phyloP scores from a whole-genome alignment of 2,888 invertebrate species.

The Gortyna flavago region DNA sequence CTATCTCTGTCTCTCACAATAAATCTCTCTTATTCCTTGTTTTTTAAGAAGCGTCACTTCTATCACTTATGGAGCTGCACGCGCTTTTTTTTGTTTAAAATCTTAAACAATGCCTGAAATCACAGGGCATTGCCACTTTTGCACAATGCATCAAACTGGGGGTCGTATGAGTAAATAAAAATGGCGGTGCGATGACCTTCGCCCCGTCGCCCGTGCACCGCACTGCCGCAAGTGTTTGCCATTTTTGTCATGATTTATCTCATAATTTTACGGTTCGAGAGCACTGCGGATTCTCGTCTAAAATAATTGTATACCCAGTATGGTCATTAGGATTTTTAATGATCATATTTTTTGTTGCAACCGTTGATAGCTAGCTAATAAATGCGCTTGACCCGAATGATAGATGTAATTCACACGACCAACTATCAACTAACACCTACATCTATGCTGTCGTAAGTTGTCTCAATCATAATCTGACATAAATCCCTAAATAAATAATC shows the following conservation, averaged over 20 bases:
- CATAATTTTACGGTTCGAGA: slow-evolving; percentile 59
- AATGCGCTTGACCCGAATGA: slow-evolving; percentile 43
- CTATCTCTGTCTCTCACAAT: not conserved
- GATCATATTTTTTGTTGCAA: slow-evolving; percentile 41
- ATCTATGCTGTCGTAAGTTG: not conserved
- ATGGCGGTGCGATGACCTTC: slow-evolving; percentile 65
- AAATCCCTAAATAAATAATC: slow-evolving; percentile 45
- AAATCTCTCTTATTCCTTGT: not conserved
- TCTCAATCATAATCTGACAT: slow-evolving; percentile 42
- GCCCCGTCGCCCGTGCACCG: slow-evolving; percentile 63
- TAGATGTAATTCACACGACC: slow-evolving; percentile 32
- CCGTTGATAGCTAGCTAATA: slow-evolving; percentile 28
- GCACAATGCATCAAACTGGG: slow-evolving; percentile 51
- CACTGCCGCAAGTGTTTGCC: slow-evolving; percentile 60
- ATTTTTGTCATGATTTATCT: slow-evolving; percentile 64
- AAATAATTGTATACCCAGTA: slow-evolving; percentile 44
- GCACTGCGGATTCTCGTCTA: slow-evolving; percentile 41
- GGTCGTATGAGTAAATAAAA: slow-evolving; percentile 62
- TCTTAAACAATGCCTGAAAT: slow-evolving; percentile 29
- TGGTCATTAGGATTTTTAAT: slow-evolving; percentile 52
- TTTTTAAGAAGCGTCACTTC: not conserved
- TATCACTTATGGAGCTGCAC: not conserved
- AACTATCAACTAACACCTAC: slow-evolving; percentile 15
- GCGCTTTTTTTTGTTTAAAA: not conserved
- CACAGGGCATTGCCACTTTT: slow-evolving; percentile 36